phyloP scores from a whole-genome alignment of 2,888 invertebrate species.

The Gortyna flavago region DNA sequence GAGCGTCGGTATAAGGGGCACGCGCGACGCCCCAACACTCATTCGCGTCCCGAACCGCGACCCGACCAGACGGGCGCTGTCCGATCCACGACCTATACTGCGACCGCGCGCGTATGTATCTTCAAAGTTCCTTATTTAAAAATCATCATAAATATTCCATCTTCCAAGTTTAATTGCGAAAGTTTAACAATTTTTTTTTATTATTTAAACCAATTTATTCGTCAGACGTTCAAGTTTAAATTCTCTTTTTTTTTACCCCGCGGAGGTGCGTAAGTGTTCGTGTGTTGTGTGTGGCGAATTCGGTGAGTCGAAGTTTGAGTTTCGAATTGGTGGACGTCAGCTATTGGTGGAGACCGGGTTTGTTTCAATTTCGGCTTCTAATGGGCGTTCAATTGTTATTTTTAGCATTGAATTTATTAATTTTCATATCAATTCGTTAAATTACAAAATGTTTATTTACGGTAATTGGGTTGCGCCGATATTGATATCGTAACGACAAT shows the following conservation, averaged over 20 bases:
- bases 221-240: constrained; percentile 40
- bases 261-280: constrained; percentile 64
- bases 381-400: constrained; percentile 43
- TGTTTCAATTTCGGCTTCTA: constrained; percentile 38
- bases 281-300: constrained; percentile 68
- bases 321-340: constrained; percentile 52
- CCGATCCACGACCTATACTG: constrained; percentile 70
- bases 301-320: constrained; percentile 66
- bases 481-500: constrained; percentile 17
- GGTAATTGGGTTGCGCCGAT: constrained; percentile 1
- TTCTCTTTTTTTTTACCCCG: constrained; percentile 42
- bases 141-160: constrained; percentile 53
- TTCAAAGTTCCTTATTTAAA: constrained; percentile 59
- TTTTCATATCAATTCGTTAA: not conserved
- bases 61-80: constrained; percentile 84
- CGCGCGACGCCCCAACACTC: constrained; percentile 73
- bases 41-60: constrained; percentile 83
- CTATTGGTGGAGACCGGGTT: constrained; percentile 48
- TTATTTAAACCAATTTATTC: constrained; percentile 4
- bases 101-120: constrained; percentile 87
- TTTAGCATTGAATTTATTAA: constrained; percentile 6
- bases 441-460: not conserved
- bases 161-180: constrained; percentile 61
- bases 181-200: constrained; percentile 40
- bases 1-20: constrained; percentile 84